Percentiles rank a stretch among this genome's conserved stretches.
These are phyloP conservation scores for Chelonus insularis DNA, from an alignment of 1,140 invertebrate genomes.

Conservation along the genomic window DNA sequence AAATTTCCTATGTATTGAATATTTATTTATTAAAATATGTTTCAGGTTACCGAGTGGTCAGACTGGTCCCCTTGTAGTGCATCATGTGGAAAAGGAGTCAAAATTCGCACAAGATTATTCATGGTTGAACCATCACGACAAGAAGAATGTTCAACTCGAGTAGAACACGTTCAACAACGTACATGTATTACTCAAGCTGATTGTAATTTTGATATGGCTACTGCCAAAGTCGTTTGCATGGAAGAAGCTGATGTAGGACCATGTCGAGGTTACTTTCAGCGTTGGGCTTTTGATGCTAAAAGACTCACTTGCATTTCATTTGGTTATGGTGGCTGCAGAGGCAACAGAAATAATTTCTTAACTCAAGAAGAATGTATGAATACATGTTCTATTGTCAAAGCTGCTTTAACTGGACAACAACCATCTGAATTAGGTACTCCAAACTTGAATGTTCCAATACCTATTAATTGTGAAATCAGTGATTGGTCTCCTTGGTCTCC, in stretches of 20 bases:
- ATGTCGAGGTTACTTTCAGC: constrained; percentile 78
- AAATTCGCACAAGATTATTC: constrained; percentile 71
- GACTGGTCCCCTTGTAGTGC: constrained; percentile 77
- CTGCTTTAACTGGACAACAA: constrained; percentile 29
- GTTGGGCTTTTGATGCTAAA: constrained; percentile 79
- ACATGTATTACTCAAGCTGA: constrained; percentile 67
- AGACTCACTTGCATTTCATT: constrained; percentile 80
- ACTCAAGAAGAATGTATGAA: constrained; percentile 75
- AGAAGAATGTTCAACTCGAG: constrained; percentile 63
- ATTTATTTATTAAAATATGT: no score
- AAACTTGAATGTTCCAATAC: constrained; percentile 11
- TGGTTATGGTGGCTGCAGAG: constrained; percentile 84
- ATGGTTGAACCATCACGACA: constrained; percentile 65
- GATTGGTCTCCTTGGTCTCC: constrained; percentile 76
- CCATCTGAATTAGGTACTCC: neutral
- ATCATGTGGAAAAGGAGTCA: constrained; percentile 71
- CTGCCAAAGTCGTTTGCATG: constrained; percentile 81
- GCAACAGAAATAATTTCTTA: constrained; percentile 88
- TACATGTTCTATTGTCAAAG: constrained; percentile 66
- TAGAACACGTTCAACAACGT: constrained; percentile 69
- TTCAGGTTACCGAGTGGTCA: constrained; percentile 69
- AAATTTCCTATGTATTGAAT: no score
- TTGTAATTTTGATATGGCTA: constrained; percentile 72
- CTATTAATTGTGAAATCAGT: constrained; percentile 69
- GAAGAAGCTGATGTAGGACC: constrained; percentile 73